phyloP scores from a whole-genome alignment of 2,888 invertebrate species.

The Biston stratarius region DNA sequence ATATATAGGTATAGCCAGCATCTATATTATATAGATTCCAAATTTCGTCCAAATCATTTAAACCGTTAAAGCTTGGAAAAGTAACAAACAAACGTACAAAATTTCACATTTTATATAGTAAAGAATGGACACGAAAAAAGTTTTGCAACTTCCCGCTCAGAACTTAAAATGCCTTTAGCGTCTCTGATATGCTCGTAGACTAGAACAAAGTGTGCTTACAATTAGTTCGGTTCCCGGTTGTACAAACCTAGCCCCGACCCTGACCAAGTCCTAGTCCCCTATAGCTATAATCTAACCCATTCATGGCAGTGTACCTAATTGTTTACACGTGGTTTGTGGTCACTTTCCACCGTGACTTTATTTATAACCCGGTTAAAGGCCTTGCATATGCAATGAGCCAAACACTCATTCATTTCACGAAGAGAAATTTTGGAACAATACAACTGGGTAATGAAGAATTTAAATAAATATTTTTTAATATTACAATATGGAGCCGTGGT shows the following conservation, averaged over 20 bases:
- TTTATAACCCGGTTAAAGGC: conserved; percentile 58
- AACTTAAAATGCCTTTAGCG: background rate
- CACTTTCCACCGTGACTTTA: conserved; percentile 49
- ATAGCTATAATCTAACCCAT: conserved; percentile 18
- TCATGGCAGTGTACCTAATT: conserved; percentile 29
- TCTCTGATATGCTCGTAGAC: background rate
- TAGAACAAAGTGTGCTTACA: conserved; percentile 2
- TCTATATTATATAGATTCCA: no score
- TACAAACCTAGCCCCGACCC: conserved; percentile 28
- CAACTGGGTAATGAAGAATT: conserved; percentile 6
- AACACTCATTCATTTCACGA: conserved; percentile 54
- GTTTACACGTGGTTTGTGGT: conserved; percentile 36
- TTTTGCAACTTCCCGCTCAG: background rate
- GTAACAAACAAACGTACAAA: no score
- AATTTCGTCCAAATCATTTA: no score
- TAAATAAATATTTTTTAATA: conserved; percentile 23
- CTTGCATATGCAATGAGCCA: conserved; percentile 68
- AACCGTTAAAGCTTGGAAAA: no score
- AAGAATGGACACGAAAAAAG: no score
- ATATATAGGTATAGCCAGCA: no score
- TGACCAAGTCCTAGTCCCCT: conserved; percentile 55
- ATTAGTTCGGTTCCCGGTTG: conserved; percentile 18
- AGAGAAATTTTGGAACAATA: conserved; percentile 51
- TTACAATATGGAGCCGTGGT: background rate
- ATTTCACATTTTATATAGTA: no score